Evolutionary conservation across 1,140 invertebrate genomes (phyloP), one percentile per base, ranked within the genome.

Genomic region (Colletes gigas): DNA sequence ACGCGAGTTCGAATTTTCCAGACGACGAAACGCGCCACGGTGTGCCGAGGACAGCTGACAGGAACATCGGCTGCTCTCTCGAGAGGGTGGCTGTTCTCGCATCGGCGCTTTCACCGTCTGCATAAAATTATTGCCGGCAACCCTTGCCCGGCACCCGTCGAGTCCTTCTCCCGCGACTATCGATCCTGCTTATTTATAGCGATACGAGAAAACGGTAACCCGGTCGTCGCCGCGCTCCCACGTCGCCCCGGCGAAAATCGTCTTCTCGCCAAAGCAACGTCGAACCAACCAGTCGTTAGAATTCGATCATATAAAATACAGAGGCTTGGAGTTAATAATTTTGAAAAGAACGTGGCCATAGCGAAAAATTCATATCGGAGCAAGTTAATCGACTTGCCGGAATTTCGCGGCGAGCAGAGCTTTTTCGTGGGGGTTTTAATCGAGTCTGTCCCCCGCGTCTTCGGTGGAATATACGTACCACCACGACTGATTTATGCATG

Each of bases 111-210:
- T 70, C 65, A 50, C 65, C 17, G 74, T 74, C 66, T 71, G 69
- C 83, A 67, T 85, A 67, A 82, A 85, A 82, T 82, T 78, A 86
- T 86, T 78, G 63, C 74, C 73, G 30, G 41, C 44, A 65, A 71
- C 10, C 81, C 59, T 30, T 67, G 52, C 57, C 66, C 65, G 54
- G 66, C 30, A 63, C 65, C 67, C 59, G 14, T 54, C 55, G 59
- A 44, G 21, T 70, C 65, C 76, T 77, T 60, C 47, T 63, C 72
- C n/a, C 62, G 62, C 62, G 50, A 14, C 72, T 75, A 60, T 80
- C 50, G 83, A 55, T 67, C 59, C 66, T 50, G 54, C 60, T 77
- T 84, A 85, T 85, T 85, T 84, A 81, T 84, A 79, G 82, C 81
- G 73, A 75, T 62, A 83, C 80, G 63, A 71, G 79, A 82, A 85